phyloP scores from a whole-genome alignment of 1,140 invertebrate species.

The Dysdera silvatica region DNA sequence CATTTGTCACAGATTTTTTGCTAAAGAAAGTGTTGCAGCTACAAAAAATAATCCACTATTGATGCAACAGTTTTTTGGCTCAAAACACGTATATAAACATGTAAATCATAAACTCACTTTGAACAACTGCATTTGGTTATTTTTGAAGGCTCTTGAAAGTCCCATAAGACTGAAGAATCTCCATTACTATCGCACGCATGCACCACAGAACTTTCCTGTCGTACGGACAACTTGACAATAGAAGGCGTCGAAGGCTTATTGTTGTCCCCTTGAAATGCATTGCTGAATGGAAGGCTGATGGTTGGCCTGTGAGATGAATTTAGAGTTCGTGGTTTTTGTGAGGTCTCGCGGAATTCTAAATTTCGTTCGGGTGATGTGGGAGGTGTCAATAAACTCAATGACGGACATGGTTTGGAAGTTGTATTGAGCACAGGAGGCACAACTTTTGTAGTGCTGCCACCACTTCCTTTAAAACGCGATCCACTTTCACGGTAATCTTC shows the following conservation, averaged over 20 bases:
- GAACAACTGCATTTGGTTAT: background rate
- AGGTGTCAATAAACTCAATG: slow-evolving; percentile 13
- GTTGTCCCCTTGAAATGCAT: no score
- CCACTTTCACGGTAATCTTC: slow-evolving; percentile 51
- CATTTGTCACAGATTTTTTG: no score
- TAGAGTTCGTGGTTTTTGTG: background rate
- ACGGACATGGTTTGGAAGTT: background rate
- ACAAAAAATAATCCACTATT: no score
- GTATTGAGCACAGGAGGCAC: background rate
- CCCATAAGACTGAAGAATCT: slow-evolving; percentile 11
- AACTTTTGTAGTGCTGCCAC: background rate
- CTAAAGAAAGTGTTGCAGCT: no score
- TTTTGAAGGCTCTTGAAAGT: slow-evolving; percentile 12
- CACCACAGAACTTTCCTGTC: slow-evolving; percentile 3
- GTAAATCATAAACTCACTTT: no score
- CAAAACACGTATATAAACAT: no score
- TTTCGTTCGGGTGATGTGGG: slow-evolving; percentile 18
- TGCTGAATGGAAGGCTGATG: no score
- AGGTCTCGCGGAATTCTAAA: background rate
- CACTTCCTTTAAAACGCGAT: background rate
- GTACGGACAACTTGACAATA: slow-evolving; percentile 10
- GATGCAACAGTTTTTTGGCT: no score
- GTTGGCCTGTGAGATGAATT: background rate
- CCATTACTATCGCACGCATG: background rate
- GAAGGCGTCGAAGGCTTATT: background rate